These are phyloP conservation scores for Mustela nigripes DNA, from an alignment of 2,113 vertebrate species.

Conservation along the genomic window DNA sequence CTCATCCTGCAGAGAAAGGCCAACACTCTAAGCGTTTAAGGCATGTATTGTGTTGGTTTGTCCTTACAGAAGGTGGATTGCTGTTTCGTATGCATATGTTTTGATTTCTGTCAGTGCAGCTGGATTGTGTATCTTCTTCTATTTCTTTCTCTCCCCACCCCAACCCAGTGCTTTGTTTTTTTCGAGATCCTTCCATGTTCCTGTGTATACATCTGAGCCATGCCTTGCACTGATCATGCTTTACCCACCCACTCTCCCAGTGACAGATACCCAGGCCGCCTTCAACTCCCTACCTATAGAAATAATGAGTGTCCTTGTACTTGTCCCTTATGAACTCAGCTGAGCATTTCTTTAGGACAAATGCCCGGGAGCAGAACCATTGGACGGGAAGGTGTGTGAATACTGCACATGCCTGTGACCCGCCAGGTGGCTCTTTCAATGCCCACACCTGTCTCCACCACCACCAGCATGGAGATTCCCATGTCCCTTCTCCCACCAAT, in stretches of 20 bases:
- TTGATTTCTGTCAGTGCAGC: background rate
- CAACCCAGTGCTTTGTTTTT: background rate
- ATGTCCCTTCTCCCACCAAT: background rate
- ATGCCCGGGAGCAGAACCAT: background rate
- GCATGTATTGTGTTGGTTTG: background rate
- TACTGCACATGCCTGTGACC: background rate
- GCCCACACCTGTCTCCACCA: rapidly evolving
- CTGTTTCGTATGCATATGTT: background rate
- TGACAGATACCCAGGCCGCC: background rate
- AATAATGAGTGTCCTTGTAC: background rate
- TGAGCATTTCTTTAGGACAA: background rate
- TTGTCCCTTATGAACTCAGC: background rate
- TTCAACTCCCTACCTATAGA: background rate
- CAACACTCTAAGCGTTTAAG: background rate
- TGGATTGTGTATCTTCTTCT: background rate
- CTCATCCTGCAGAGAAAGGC: background rate
- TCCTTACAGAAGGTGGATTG: background rate
- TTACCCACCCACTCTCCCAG: background rate
- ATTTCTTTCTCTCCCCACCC: background rate
- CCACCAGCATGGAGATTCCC: too few species aligned
- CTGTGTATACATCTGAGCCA: background rate
- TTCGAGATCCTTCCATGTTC: background rate
- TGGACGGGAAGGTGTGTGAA: background rate
- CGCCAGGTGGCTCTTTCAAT: background rate
- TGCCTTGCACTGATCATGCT: background rate